These are phyloP conservation scores for Melanostigma gelatinosum DNA, from an alignment of 2,113 vertebrate species.

Conservation along the genomic window DNA sequence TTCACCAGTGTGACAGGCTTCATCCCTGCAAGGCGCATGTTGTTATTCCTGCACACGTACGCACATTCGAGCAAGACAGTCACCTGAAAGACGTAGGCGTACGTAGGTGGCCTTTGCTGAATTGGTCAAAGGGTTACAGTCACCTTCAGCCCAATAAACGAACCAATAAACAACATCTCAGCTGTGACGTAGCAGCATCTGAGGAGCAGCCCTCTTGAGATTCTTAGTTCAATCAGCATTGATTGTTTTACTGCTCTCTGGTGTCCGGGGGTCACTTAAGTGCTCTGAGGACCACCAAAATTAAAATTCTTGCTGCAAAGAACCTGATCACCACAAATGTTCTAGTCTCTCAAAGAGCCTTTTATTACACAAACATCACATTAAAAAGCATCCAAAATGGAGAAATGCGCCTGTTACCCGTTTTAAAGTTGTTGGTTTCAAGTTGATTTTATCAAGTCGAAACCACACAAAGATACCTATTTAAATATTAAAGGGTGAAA, in stretches of 20 bases:
- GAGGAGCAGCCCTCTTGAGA: slow-evolving; percentile 11
- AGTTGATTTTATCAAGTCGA: not conserved
- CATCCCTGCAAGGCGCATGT: slow-evolving; percentile 30
- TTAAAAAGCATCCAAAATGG: not conserved
- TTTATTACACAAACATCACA: not conserved
- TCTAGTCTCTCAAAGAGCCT: not conserved
- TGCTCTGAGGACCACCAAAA: not conserved
- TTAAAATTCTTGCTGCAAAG: not conserved
- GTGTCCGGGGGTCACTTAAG: slow-evolving; percentile 9
- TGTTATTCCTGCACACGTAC: slow-evolving; percentile 52
- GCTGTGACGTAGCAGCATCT: slow-evolving; percentile 3
- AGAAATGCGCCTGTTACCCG: not conserved
- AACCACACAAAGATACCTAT: slow-evolving; percentile 21
- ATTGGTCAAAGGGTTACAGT: slow-evolving; percentile 65
- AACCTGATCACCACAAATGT: slow-evolving; percentile 4
- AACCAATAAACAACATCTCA: slow-evolving; percentile 31
- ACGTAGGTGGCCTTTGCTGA: slow-evolving; percentile 22
- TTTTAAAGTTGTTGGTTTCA: not conserved
- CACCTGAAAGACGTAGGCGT: slow-evolving; percentile 29
- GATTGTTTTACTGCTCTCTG: slow-evolving; percentile 41
- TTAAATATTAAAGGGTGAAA: not conserved
- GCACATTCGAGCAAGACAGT: slow-evolving; percentile 20
- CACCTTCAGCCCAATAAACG: slow-evolving; percentile 63
- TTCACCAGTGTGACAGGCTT: slow-evolving; percentile 65
- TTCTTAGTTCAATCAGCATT: slow-evolving; percentile 29